Base-by-base conservation (phyloP, 2,113 vertebrate genomes). In the Leucosticte australis region DNA sequence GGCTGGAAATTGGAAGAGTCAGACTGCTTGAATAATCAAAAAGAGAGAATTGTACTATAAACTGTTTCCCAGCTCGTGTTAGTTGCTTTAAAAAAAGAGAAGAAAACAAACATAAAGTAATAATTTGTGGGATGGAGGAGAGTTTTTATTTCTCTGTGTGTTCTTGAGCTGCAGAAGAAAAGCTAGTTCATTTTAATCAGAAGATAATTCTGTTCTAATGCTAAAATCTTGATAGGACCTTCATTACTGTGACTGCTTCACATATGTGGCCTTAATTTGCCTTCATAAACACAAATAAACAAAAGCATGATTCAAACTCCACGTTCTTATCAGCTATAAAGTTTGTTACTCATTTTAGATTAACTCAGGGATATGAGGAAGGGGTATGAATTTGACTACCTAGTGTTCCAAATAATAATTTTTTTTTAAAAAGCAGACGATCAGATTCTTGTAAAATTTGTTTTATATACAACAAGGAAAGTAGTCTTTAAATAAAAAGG, bases 1-100 rank as follows among this genome's bases (percentile, higher is more conserved):
- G 65, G 12, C 69, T 68, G 44, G 47, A 79, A 92, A 87, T 7
- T 49, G n/a, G 90, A 89, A 84, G 35, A 27, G 35, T 87, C 57
- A 67, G 42, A 55, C 37, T 57, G 15, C 30, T 84, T 95, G 52
- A 94, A 91, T 89, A 94, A 93, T 85, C 77, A 81, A 86, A 92
- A 67, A 75, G 47, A 75, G 7, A 83, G 19, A 78, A 50, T 75
- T 71, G 31, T 22, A 39, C 70, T 63, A 52, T 62, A 65, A 83
- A 50, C 83, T 83, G 3, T 90, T 89, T 91, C 50, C 8, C 28
- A 83, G 56, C 28, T 83, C 0, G 2, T 27, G 18, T 62, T 65
- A 65, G 50, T 75, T 83, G 31, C 33, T 74, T 77, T 73, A 90
- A 78, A 70, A 73, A 80, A 74, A 37, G n/a, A 81, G 47, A 75